These are phyloP conservation scores for Galeopsomyia nigrocyanea DNA, from an alignment of 2,888 invertebrate genomes.

Conservation along the genomic window DNA sequence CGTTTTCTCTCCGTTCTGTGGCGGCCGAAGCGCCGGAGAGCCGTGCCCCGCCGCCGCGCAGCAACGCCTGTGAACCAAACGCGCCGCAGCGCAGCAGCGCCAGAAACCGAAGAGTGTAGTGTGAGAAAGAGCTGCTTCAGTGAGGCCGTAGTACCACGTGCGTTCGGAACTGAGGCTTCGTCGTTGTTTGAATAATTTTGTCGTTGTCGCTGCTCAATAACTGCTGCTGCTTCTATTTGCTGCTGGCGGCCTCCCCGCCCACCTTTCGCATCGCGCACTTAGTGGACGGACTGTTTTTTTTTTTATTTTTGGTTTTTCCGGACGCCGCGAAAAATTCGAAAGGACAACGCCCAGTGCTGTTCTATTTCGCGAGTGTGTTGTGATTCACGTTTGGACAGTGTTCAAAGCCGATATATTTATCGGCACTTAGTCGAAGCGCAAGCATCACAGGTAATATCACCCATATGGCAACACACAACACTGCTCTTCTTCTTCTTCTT, in stretches of 20 bases:
- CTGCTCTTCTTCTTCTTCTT: too few relatives aligned
- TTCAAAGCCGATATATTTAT: too few relatives aligned
- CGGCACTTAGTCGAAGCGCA: too few relatives aligned
- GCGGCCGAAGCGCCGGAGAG: slow-evolving; percentile 22
- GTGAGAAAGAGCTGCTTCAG: slow-evolving; percentile 27
- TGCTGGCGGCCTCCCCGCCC: too few relatives aligned
- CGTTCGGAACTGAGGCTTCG: slow-evolving; percentile 42
- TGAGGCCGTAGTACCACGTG: slow-evolving; percentile 54
- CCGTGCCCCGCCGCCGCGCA: slow-evolving; percentile 4
- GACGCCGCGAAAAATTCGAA: slow-evolving; percentile 37
- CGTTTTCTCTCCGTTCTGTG: slow-evolving; percentile 35
- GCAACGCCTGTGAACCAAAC: too few relatives aligned
- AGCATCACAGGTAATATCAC: too few relatives aligned
- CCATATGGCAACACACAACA: too few relatives aligned
- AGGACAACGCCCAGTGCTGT: slow-evolving; percentile 35
- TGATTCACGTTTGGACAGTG: too few relatives aligned
- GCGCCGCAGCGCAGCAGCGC: slow-evolving; percentile 16
- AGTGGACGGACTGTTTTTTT: not conserved
- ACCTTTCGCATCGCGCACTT: too few relatives aligned
- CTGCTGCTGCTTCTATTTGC: too few relatives aligned
- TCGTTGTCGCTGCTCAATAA: too few relatives aligned
- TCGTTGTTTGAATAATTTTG: not conserved
- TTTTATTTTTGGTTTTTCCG: not conserved
- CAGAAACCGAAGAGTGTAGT: too few relatives aligned
- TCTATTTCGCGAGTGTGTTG: not conserved